Conservation (phyloP, 2,113 vertebrate species). For the Saguinus midas region DNA sequence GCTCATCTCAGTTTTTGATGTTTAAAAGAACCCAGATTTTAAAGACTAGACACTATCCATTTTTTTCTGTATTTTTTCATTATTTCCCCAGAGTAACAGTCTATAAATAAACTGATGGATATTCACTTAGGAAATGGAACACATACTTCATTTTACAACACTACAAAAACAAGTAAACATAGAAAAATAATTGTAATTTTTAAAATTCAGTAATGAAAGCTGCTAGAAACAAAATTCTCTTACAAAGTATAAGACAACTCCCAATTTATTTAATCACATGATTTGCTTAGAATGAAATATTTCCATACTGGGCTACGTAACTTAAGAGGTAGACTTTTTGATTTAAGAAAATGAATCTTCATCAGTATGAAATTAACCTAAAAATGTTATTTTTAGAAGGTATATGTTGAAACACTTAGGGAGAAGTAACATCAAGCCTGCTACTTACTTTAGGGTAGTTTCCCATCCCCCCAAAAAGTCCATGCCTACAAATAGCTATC, state of each 20-base stretch:
- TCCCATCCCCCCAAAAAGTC: not conserved
- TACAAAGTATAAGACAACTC: not conserved
- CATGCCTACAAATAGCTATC: not conserved
- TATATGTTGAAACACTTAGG: not conserved
- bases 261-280: not conserved
- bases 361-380: not conserved
- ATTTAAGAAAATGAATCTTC: not conserved
- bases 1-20: not conserved
- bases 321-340: not conserved
- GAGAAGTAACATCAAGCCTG: not conserved
- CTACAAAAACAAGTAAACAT: not conserved
- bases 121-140: not conserved
- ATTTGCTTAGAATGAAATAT: not conserved
- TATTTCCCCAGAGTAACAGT: not conserved
- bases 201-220: not conserved
- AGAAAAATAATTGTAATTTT: not conserved
- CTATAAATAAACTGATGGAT: not conserved
- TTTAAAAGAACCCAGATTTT: not conserved
- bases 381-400: not conserved
- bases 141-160: not conserved
- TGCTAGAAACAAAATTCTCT: not conserved
- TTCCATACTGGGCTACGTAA: not conserved
- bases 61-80: not conserved
- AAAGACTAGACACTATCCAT: not conserved
- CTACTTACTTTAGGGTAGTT: not conserved